A percentile compares a stretch with the other conserved stretches of the same genome.
Evolutionary conservation across 2,797 vertebrate species (phyloP).

Genomic region (Diplodus sargus): DNA sequence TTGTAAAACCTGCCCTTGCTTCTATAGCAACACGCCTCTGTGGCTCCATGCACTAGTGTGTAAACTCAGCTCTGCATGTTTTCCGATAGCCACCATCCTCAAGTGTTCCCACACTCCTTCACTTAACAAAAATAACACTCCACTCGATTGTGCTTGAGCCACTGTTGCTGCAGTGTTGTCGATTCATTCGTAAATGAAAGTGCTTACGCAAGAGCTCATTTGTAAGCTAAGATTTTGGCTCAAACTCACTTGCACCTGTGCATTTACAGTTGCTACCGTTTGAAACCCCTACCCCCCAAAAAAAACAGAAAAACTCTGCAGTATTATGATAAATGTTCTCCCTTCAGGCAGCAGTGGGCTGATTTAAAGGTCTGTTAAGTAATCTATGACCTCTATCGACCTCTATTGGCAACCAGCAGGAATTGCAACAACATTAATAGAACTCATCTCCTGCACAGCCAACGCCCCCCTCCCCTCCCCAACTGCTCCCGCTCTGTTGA

Average conservation of each 20-base stretch:
- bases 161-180: slow-evolving; percentile 35
- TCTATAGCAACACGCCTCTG: slow-evolving; percentile 80
- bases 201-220: slow-evolving; percentile 34
- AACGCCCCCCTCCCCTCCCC: slow-evolving; percentile 5
- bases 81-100: slow-evolving; percentile 61
- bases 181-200: slow-evolving; percentile 43
- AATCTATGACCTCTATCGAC: slow-evolving; percentile 69
- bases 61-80: slow-evolving; percentile 60
- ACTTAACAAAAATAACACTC: slow-evolving; percentile 58
- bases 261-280: slow-evolving; percentile 37
- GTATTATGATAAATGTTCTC: slow-evolving; percentile 61
- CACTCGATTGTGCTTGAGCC: slow-evolving; percentile 40
- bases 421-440: slow-evolving; percentile 68
- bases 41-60: slow-evolving; percentile 57
- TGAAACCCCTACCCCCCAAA: background rate
- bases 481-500: slow-evolving; percentile 37
- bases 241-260: slow-evolving; percentile 7
- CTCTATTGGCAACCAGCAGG: slow-evolving; percentile 62
- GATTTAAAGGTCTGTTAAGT: slow-evolving; percentile 72
- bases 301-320: slow-evolving; percentile 8
- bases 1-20: slow-evolving; percentile 79
- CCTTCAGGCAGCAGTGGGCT: slow-evolving; percentile 50
- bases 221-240: slow-evolving; percentile 6
- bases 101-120: slow-evolving; percentile 71
- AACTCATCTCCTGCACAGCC: slow-evolving; percentile 56